A percentile compares a stretch with the other conserved stretches of the same genome.
These are phyloP conservation scores for Matsumyia berberina DNA, from an alignment of 2,888 invertebrate genomes.

Conservation along the genomic window DNA sequence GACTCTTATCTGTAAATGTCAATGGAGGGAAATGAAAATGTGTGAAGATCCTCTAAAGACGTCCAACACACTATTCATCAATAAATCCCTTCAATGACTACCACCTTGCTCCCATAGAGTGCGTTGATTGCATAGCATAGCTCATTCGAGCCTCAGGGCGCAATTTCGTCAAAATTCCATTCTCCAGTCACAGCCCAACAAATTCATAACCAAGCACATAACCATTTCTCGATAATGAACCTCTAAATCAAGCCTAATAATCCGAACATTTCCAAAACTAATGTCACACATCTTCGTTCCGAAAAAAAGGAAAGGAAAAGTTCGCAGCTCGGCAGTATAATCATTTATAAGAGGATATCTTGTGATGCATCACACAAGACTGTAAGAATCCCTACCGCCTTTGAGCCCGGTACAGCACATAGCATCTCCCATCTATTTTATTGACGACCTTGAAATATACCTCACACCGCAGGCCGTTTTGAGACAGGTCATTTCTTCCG, in stretches of 20 bases:
- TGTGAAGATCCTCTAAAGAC: too few relatives aligned
- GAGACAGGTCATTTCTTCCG: constrained; percentile 65
- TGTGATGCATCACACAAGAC: constrained; percentile 15
- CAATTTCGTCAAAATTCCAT: background rate
- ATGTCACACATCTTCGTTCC: constrained; percentile 5
- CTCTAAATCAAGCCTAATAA: background rate
- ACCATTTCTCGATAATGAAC: background rate
- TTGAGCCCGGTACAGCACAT: constrained; percentile 17
- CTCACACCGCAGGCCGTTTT: constrained; percentile 45
- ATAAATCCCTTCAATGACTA: too few relatives aligned
- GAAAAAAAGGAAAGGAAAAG: background rate
- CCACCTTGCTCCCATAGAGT: too few relatives aligned
- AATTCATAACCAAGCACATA: background rate
- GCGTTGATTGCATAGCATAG: too few relatives aligned
- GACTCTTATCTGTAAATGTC: too few relatives aligned
- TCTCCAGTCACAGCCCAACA: background rate
- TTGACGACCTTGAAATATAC: constrained; percentile 64
- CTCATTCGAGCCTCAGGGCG: too few relatives aligned
- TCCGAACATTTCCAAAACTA: background rate
- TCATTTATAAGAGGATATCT: constrained; percentile 6
- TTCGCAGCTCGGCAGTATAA: background rate
- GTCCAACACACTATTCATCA: too few relatives aligned
- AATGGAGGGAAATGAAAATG: too few relatives aligned
- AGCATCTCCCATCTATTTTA: constrained; percentile 10
- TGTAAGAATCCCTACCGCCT: background rate